Percentiles rank a stretch among this genome's conserved stretches.
phyloP scores from a whole-genome alignment of 92 coral and sea anemone species.

The Bergia puertoricense region DNA sequence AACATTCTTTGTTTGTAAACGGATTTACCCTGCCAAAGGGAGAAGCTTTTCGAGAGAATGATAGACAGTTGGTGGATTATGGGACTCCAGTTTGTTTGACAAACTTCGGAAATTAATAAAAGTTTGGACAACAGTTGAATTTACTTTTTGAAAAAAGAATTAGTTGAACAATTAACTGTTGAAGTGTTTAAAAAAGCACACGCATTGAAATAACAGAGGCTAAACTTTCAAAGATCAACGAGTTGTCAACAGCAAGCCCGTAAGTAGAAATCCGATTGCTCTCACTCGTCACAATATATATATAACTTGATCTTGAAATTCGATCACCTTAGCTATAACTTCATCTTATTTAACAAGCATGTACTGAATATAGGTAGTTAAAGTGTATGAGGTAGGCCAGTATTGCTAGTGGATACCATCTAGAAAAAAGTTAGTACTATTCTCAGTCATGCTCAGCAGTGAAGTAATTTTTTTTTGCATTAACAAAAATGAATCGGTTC shows the following conservation, averaged over 20 bases:
- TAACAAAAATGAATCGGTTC: too few species aligned
- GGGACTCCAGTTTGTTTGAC: neutral
- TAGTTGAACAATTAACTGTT: neutral
- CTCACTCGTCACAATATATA: neutral
- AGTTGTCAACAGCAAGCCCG: neutral
- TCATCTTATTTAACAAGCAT: too few species aligned
- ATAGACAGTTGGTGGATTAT: neutral
- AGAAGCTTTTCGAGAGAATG: neutral
- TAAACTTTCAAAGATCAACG: neutral
- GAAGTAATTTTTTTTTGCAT: too few species aligned
- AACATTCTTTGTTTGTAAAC: too few species aligned
- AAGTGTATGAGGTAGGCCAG: too few species aligned
- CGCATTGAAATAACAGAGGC: neutral
- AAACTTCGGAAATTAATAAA: constrained; percentile 10
- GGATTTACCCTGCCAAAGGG: neutral
- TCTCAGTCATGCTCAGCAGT: too few species aligned
- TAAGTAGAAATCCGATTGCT: neutral
- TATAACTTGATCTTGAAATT: neutral
- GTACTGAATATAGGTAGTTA: too few species aligned
- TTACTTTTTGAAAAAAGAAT: neutral
- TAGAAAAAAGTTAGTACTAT: too few species aligned
- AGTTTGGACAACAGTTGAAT: neutral
- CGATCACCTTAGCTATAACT: neutral
- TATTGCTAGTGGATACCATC: too few species aligned
- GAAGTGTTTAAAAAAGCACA: neutral